Evolutionary conservation across 2,113 vertebrate species (phyloP), one percentile per base, ranked within the genome.

Genomic region (Papio anubis): DNA sequence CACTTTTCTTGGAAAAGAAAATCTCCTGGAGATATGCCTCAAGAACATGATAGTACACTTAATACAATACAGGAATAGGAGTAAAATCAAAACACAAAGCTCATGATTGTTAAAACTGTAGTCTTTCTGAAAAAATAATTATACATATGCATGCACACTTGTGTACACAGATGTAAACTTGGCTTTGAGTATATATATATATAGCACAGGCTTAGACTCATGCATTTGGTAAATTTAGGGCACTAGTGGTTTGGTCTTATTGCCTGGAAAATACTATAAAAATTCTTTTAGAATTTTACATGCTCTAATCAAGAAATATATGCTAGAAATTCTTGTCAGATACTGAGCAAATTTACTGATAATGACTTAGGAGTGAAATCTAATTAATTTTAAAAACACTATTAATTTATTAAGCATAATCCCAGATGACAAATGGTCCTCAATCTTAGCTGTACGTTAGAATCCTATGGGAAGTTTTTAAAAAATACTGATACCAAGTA

Each of bases 81-180:
- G 79, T 92, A 88, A 94, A 87, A 93, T 75, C 17, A 81, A 96
- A 94, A 66, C 64, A 66, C 11, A 78, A 91, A 80, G n/a, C 30
- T 85, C 40, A 40, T 45, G 64, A 70, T 20, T 66, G 21, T 73
- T 83, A 32, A 35, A 61, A 40, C 48, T 84, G 50, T 5, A 92
- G 59, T 45, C 45, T 93, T 73, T 92, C 55, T 85, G 64, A 85
- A 95, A 92, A 32, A 72, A 81, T 40, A 45, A 84, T 80, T 81
- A 79, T 30, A 72, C 32, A 73, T 45, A 43, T 68, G 40, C 12
- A 75, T 66, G 70, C 6, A 90, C 27, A 81, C 23, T 48, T 89
- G 23, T n/a, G 25, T 40, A 80, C 52, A 61, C 23, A 95, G 80
- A 45, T 0, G 25, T 70, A 72, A 87, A 82, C 59, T 79, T 89